Evolutionary conservation across 2,113 vertebrate species (phyloP).

Genomic region (Bubo bubo): DNA sequence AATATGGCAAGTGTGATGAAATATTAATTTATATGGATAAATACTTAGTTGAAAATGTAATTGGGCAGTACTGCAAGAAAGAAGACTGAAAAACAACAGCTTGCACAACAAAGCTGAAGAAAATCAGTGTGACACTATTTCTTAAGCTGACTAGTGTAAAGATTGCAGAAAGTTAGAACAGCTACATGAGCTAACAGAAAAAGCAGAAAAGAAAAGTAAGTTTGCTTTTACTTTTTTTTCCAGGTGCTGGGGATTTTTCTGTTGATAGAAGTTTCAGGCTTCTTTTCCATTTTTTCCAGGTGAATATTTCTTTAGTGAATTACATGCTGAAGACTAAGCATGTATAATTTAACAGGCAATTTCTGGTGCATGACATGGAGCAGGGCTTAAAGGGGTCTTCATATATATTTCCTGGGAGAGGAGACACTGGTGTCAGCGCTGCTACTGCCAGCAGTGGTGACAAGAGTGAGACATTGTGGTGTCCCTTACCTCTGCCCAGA

Average conservation of each 20-base stretch:
- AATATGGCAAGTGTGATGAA: conserved; percentile 18
- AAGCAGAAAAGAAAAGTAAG: background rate
- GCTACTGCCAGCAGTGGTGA: too few species aligned
- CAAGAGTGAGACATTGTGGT: background rate
- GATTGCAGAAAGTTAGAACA: background rate
- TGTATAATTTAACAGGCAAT: background rate
- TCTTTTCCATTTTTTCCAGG: conserved; percentile 61
- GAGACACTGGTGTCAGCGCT: background rate
- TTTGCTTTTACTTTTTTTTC: background rate
- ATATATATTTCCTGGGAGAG: background rate
- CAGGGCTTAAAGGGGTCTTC: background rate
- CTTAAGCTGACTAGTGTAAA: background rate
- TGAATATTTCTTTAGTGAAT: conserved; percentile 21
- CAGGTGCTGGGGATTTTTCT: conserved; percentile 65
- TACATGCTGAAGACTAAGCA: background rate
- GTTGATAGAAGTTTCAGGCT: conserved; percentile 59
- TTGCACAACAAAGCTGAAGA: background rate
- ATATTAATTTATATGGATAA: conserved; percentile 8
- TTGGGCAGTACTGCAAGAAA: background rate
- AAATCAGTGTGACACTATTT: background rate
- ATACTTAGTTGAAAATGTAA: background rate
- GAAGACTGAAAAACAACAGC: background rate
- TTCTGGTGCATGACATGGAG: background rate
- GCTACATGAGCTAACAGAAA: background rate
- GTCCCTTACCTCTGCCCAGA: background rate